Evolutionary conservation across 2,113 vertebrate genomes (phyloP), one percentile per base, ranked within the genome.

Genomic region (Acrocephalus arundinaceus): DNA sequence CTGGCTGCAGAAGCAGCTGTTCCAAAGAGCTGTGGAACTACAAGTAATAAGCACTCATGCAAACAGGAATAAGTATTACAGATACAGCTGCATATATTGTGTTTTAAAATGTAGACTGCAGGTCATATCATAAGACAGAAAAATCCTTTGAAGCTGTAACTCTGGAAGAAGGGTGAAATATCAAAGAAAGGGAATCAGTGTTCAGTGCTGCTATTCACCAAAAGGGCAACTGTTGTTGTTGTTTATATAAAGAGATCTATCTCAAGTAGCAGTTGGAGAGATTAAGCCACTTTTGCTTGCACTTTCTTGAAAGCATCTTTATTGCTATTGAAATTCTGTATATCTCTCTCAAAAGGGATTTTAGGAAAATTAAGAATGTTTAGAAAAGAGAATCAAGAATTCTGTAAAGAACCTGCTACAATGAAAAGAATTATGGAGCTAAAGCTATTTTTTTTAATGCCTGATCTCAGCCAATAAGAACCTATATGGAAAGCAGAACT

Each of bases 81-180:
- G 16, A 82, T 76, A 51, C 46, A 74, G 51, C 33, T 74, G 62
- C 72, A 80, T 30, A 83, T 28, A 46, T 7, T 25, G 39, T 43
- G 16, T 70, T 90, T 87, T 52, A 66, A 93, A 90, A 74, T 6
- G 41, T 14, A 85, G 21, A 59, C 46, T 57, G 59, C 19, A 58
- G 85, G 82, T 94, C 49, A 54, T 49, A 86, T 71, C 25, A n/a
- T 74, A 86, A 83, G 37, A 76, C 28, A 70, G 37, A 43, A 92
- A 94, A 90, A 48, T 39, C 39, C 46, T 95, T 95, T 93, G 89
- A 95, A 95, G 67, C n/a, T 67, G 19, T 77, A 90, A 74, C 39
- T 92, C 55, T 77, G 63, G 76, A n/a, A 76, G 59, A 89, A 77
- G 61, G n/a, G 76, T 78, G 71, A 92, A 45, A n/a, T 91, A 90